Evolutionary conservation across 2,888 invertebrate genomes (phyloP).

Genomic region (Catocala sponsa): DNA sequence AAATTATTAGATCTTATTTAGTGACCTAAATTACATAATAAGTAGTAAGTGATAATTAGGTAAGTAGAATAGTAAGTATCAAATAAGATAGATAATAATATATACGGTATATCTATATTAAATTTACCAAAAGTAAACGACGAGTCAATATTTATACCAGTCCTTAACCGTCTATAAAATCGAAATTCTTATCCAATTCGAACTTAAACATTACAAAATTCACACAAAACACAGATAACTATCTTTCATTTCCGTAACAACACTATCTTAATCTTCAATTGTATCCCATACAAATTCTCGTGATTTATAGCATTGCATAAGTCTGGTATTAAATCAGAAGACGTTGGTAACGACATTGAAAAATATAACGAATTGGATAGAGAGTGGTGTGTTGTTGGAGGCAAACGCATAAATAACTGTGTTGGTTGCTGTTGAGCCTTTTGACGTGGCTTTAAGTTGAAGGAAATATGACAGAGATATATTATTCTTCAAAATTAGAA

Average conservation of each 20-base stretch:
- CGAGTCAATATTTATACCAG: neutral
- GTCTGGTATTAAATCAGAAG: slow-evolving; percentile 52
- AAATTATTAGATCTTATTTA: too few species aligned
- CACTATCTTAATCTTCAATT: slow-evolving; percentile 74
- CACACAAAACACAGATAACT: slow-evolving; percentile 49
- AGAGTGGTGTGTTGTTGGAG: slow-evolving; percentile 54
- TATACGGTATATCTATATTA: too few species aligned
- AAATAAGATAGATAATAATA: too few species aligned
- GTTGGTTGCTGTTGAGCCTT: slow-evolving; percentile 18
- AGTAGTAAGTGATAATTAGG: too few species aligned
- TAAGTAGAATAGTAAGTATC: too few species aligned
- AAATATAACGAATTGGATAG: slow-evolving; percentile 64
- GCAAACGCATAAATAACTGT: slow-evolving; percentile 54
- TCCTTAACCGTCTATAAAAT: neutral
- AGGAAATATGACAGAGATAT: neutral
- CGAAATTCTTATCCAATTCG: slow-evolving; percentile 31
- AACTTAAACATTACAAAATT: slow-evolving; percentile 45
- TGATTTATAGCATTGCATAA: slow-evolving; percentile 70
- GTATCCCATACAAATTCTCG: slow-evolving; percentile 55
- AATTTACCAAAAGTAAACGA: too few species aligned
- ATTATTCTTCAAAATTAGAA: too few species aligned
- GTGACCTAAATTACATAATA: too few species aligned
- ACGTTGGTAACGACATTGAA: slow-evolving; percentile 56
- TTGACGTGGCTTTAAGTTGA: neutral
- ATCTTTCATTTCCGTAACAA: slow-evolving; percentile 58